Evolutionary conservation across 1,140 invertebrate species (phyloP).

Genomic region (Cyclina sinensis): DNA sequence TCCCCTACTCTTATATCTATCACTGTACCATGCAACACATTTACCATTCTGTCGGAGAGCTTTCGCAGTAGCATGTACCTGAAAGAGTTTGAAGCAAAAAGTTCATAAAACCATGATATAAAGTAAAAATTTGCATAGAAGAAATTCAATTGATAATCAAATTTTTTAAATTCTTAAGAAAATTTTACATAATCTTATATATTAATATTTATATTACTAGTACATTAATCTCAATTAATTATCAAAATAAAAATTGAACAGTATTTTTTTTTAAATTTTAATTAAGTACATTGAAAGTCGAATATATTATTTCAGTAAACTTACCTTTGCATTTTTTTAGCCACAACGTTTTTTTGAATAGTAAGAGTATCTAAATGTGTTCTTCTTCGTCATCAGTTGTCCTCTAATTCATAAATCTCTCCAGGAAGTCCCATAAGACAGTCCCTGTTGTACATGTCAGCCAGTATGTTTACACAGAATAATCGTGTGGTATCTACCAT

Average conservation of each 20-base stretch:
- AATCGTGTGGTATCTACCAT: slow-evolving; percentile 19
- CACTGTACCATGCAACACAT: slow-evolving; percentile 53
- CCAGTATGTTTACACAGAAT: slow-evolving; percentile 22
- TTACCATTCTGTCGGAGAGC: slow-evolving; percentile 50
- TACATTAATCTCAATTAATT: neutral
- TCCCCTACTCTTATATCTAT: slow-evolving; percentile 14
- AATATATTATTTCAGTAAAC: neutral
- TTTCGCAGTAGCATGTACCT: slow-evolving; percentile 59
- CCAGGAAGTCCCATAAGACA: slow-evolving; percentile 30
- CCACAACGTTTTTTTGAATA: neutral
- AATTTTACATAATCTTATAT: neutral
- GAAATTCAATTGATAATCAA: neutral
- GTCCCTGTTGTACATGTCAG: slow-evolving; percentile 38
- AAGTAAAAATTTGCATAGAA: neutral
- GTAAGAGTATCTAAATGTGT: neutral
- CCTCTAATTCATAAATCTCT: slow-evolving; percentile 11
- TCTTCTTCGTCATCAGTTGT: slow-evolving; percentile 11
- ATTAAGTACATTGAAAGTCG: no score
- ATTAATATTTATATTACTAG: neutral
- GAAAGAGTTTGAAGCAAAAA: neutral
- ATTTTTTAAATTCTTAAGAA: neutral
- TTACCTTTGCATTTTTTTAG: neutral
- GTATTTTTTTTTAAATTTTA: no score
- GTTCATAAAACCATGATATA: neutral
- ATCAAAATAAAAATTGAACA: neutral